Evolutionary conservation across 2,113 vertebrate genomes (phyloP), one percentile per base, ranked within the genome.

Genomic region (Chloebia gouldiae): DNA sequence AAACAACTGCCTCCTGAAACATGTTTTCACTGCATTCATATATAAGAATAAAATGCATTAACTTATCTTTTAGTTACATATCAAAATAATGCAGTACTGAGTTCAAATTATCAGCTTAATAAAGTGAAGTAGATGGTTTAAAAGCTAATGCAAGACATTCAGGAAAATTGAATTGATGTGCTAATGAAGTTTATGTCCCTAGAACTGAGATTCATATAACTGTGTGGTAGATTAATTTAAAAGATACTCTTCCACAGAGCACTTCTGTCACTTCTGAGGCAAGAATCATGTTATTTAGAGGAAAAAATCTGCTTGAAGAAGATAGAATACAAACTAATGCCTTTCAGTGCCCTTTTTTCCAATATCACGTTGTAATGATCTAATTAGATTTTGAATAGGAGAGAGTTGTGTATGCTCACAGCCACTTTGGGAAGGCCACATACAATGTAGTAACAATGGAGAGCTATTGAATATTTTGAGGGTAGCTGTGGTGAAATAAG

Each of bases 271-370:
- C 51, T 80, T 94, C 65, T 82, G 66, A 87, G 42, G 63, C 37
- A 78, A 70, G 47, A 77, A 65, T 71, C 1, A 0, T 86, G 22
- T 92, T 78, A 65, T 49, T 75, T 81, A 88, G 39, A 90, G 78
- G 68, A 30, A 87, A 87, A 95, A 86, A 20, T 76, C 25, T 61
- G 54, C 25, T 81, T 93, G 72, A 88, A 88, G 82, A 92, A 90
- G 93, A 66, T 86, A 73, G 15, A n/a, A 66, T 80, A 65, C 31
- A 71, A 40, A 11, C n/a, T 70, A 63, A 44, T 95, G 64, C 79
- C 93, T 95, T 97, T 93, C 79, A 72, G 53, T 95, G 75, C 37
- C 45, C 45, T 10, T 94, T 95, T 66, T 91, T 95, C 57, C 91
- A 82, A n/a, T 63, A 42, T 35, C n/a, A 22, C 50, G 31, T 86